These are phyloP conservation scores for Drosophila bocki DNA, from an alignment of 1,140 invertebrate species.

Conservation along the genomic window DNA sequence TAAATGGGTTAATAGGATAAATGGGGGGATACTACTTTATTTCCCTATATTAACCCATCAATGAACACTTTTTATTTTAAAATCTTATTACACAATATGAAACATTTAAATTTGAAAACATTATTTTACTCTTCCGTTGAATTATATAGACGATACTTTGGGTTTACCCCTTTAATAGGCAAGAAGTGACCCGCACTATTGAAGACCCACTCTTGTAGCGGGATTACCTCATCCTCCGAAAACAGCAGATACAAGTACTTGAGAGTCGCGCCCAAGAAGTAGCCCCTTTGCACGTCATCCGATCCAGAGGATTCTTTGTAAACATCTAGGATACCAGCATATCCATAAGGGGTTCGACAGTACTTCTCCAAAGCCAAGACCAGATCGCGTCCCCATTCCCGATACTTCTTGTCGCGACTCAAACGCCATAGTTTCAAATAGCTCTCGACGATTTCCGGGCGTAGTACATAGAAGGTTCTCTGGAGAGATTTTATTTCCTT, in stretches of 20 bases:
- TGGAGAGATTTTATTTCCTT: slow-evolving; percentile 89
- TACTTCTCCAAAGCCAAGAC: slow-evolving; percentile 96
- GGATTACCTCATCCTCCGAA: slow-evolving; percentile 95
- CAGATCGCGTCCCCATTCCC: slow-evolving; percentile 98
- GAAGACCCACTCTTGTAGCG: slow-evolving; percentile 98
- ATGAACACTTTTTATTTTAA: not conserved
- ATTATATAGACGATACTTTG: slow-evolving; percentile 14
- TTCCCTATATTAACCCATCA: not conserved
- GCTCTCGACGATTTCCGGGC: slow-evolving; percentile 98
- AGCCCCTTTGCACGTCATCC: slow-evolving; percentile 99
- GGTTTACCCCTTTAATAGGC: slow-evolving; percentile 92
- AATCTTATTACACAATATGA: too few species aligned
- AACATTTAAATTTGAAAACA: not conserved
- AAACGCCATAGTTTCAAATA: slow-evolving; percentile 98
- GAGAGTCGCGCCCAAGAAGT: slow-evolving; percentile 98
- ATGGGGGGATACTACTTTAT: not conserved
- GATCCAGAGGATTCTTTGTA: slow-evolving; percentile 92
- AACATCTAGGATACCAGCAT: slow-evolving; percentile 96
- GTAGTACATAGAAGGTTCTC: slow-evolving; percentile 97
- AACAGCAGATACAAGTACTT: slow-evolving; percentile 94
- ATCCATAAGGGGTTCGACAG: slow-evolving; percentile 95
- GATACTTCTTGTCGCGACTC: slow-evolving; percentile 97
- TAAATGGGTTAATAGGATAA: not conserved
- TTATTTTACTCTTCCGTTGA: too few species aligned
- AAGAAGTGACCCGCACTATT: slow-evolving; percentile 99